Percentiles rank a stretch among this genome's conserved stretches.
Conservation (phyloP, 1,140 invertebrate species). For the Drosophila pruinosa region DNA sequence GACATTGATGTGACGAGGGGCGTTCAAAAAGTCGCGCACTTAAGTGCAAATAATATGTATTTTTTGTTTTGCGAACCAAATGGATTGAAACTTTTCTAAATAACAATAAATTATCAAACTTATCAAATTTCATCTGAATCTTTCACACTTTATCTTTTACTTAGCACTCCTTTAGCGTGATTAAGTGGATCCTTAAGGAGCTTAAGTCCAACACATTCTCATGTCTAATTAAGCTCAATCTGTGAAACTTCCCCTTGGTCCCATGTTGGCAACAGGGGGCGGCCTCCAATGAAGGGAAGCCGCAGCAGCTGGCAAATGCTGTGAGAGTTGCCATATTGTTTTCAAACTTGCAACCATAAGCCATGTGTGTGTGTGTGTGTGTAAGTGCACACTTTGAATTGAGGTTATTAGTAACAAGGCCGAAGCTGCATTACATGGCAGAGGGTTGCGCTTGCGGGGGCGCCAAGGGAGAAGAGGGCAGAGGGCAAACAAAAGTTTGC, state of each 20-base stretch:
- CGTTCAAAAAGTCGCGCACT: not conserved
- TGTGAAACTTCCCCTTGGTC: not conserved
- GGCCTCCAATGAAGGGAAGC: conserved; percentile 11
- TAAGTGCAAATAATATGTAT: conserved; percentile 10
- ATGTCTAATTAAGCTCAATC: not conserved
- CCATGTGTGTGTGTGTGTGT: conserved; percentile 19
- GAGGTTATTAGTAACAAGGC: conserved; percentile 81
- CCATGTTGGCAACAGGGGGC: too few species aligned
- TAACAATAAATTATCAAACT: not conserved
- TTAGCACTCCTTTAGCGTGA: not conserved
- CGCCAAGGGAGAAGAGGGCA: not conserved
- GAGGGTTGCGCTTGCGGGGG: not conserved
- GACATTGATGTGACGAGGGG: conserved; percentile 45
- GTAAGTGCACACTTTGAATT: conserved; percentile 53
- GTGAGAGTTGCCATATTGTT: conserved; percentile 46
- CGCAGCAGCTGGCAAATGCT: conserved; percentile 7
- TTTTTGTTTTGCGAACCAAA: too few species aligned
- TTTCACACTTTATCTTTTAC: not conserved
- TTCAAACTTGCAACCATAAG: conserved; percentile 24
- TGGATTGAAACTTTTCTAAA: not conserved
- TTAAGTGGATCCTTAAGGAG: not conserved
- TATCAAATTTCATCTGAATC: not conserved
- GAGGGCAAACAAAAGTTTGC: conserved; percentile 32
- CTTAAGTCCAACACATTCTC: not conserved
- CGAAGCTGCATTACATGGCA: conserved; percentile 40